Evolutionary conservation across 2,797 vertebrate genomes (phyloP), one percentile per base, ranked within the genome.

Genomic region (Parambassis ranga): DNA sequence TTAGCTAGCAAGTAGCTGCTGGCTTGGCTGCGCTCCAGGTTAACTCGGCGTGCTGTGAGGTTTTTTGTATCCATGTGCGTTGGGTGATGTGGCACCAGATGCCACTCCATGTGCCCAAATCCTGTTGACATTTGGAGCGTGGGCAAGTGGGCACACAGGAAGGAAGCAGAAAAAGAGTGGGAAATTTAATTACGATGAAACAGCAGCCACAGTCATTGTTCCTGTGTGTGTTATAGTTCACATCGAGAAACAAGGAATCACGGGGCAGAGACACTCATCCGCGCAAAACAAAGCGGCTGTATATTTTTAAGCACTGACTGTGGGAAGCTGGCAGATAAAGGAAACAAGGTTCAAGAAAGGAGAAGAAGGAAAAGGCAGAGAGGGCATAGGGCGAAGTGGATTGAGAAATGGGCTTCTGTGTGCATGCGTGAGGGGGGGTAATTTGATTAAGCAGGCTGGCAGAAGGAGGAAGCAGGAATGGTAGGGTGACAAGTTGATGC

Each of bases 71-170:
- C 92, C 92, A 82, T 87, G 90, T 90, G 94, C 90, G 91, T 87
- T 76, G 85, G 93, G 93, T 88, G 88, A 93, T 91, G 88, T 92
- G 93, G 94, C 94, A 96, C 94, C 96, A 98, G 95, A 96, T 98
- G 95, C 93, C 94, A 93, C 92, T 95, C 94, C 95, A 95, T 95
- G 95, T 96, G 95, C 94, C 93, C 95, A 94, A 93, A 93, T 96
- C 93, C 93, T 95, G 94, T 93, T 96, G 95, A 95, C 95, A 96
- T 96, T 97, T 96, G 94, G 94, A 95, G 92, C 77, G 68, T 83
- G 83, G 87, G 87, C 77, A 86, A 83, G 75, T 31, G 51, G 68
- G 79, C 82, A 83, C 71, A 71, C 80, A 83, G 78, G 80, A 84
- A 86, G 77, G 85, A 86, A 87, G 77, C 67, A 57, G 64, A 65